Percentiles rank a stretch among this genome's conserved stretches.
Conservation (phyloP, 2,888 invertebrate genomes). For the Thereva unica region DNA sequence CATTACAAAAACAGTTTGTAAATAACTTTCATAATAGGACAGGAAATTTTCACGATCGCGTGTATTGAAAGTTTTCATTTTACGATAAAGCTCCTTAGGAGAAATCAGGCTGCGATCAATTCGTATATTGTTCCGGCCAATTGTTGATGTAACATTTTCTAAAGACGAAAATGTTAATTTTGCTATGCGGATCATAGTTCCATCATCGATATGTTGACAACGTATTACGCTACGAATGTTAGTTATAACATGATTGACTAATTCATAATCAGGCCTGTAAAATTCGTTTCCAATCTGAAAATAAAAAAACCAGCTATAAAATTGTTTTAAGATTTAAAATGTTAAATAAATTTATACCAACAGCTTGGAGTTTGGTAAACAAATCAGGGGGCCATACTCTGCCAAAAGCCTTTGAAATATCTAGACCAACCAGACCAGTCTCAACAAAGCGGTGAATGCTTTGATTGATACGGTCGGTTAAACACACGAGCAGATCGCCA, state of each 20-base stretch:
- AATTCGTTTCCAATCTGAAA: constrained; percentile 36
- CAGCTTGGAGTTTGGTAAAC: no score
- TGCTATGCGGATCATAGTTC: constrained; percentile 52
- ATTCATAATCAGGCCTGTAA: constrained; percentile 50
- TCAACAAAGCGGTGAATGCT: no score
- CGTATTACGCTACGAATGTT: constrained; percentile 54
- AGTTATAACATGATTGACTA: constrained; percentile 54
- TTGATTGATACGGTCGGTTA: no score
- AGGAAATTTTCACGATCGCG: constrained; percentile 54
- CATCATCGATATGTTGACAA: constrained; percentile 52
- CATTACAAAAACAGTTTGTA: constrained; percentile 42
- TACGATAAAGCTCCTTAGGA: constrained; percentile 54
- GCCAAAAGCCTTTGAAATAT: no score
- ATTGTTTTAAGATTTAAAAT: neutral
- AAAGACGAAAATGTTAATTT: constrained; percentile 51
- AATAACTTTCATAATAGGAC: constrained; percentile 53
- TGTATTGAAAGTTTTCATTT: constrained; percentile 52
- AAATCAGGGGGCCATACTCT: no score
- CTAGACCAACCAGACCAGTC: no score
- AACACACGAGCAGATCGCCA: no score
- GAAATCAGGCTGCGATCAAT: constrained; percentile 47
- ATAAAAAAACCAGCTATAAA: neutral
- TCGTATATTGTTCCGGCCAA: constrained; percentile 10
- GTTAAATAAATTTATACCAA: no score
- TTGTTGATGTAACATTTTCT: constrained; percentile 42